Evolutionary conservation across 2,888 invertebrate species (phyloP), one percentile per base, ranked within the genome.

Genomic region (Ophioninae sp.): DNA sequence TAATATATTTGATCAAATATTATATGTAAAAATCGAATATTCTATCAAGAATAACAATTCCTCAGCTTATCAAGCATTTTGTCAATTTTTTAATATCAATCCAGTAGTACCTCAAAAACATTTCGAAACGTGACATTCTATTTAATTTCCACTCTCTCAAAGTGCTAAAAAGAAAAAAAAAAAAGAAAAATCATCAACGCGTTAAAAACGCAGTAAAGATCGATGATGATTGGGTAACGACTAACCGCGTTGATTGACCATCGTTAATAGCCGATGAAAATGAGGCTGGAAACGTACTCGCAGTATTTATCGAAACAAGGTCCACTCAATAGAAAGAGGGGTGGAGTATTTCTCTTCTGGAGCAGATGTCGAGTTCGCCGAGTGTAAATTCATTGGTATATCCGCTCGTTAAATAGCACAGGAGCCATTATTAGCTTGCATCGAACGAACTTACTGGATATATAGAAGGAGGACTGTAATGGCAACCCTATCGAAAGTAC

Each of bases 341-440:
- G 41, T 39, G 22, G 22, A 59, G 64, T 44, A 72, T 73, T 68
- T 44, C 86, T 87, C 87, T 90, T 89, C 88, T 88, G 88, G 87
- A 88, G 89, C 91, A 91, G 90, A 90, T 91, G 91, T 90, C 85
- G 86, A 87, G 84, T 75, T 74, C 75, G 22, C 64, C 44, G 7
- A 58, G 58, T 81, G 59, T 59, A 83, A 75, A 68, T 79, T 79
- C 81, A 81, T 81, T 76, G 63, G 79, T 51, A 73, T 73, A 79
- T 76, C 79, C 79, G 75, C 76, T 58, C 81, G 74, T 84, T 76
- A 79, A 81, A 81, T 67, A 79, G 75, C 84, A 76, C 72, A 30
- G 79, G 68, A 79, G 76, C 75, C 75, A 51, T 81, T 81, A 84
- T 75, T 71, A 79, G 81, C 69, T 72, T 64, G 68, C 72, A 51